Evolutionary conservation across 2,888 invertebrate genomes (phyloP).

Genomic region (Eupithecia subumbrata): DNA sequence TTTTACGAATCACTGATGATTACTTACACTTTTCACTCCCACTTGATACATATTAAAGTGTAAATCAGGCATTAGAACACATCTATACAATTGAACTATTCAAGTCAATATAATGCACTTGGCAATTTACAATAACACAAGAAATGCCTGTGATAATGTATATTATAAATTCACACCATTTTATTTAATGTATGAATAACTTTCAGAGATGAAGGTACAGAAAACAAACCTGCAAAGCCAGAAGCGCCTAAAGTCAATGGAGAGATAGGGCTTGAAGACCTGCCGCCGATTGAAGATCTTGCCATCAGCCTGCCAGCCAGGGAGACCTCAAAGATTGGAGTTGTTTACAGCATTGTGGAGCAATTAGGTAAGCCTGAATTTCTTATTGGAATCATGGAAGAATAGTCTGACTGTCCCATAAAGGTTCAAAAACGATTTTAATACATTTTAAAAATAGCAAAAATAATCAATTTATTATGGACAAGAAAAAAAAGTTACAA

Average conservation of each 20-base stretch:
- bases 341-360: slow-evolving; percentile 88
- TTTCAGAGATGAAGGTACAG: slow-evolving; percentile 68
- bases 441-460: background rate
- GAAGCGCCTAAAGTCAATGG: slow-evolving; percentile 76
- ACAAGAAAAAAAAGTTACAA: too few relatives aligned
- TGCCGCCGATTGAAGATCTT: slow-evolving; percentile 92
- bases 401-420: background rate
- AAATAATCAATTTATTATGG: too few relatives aligned
- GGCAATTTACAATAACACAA: too few relatives aligned
- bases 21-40: too few relatives aligned
- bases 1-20: too few relatives aligned
- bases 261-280: slow-evolving; percentile 86
- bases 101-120: too few relatives aligned
- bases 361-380: slow-evolving; percentile 83
- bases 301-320: slow-evolving; percentile 90
- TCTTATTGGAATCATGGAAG: background rate
- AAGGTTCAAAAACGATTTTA: background rate
- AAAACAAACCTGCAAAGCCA: slow-evolving; percentile 54
- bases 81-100: background rate
- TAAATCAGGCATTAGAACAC: background rate
- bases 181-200: background rate
- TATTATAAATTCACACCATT: background rate
- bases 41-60: too few relatives aligned
- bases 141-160: too few relatives aligned
- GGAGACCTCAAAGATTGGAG: slow-evolving; percentile 89